Base-by-base conservation (phyloP, 2,113 vertebrate species). In the Hymenochirus boettgeri region DNA sequence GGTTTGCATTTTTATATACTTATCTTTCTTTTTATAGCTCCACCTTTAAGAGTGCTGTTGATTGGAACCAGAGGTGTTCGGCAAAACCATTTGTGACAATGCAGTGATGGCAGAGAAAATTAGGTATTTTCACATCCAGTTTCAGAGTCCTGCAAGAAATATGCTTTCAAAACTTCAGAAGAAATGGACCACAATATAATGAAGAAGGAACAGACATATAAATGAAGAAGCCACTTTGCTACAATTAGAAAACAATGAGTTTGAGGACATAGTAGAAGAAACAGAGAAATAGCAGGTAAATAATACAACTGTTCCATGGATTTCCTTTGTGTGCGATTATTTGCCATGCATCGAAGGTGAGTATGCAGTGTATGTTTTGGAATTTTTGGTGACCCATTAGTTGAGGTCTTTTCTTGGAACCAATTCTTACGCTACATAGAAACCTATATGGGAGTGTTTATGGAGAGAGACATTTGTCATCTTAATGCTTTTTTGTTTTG, bases 61-160 rank as follows among this genome's bases (percentile, higher is more conserved):
- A 70, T 98, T 18, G 96, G 96, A 2, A 47, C 82, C 31, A 86
- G 75, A 9, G 94, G 95, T 57, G 82, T 91, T 23, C n/a, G 96
- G 93, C 18, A 98, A 96, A 86, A 93, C 88, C 25, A 61, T 76
- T 27, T 81, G 88, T 66, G 91, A n/a, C 85, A 21, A 79, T 84
- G 61, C 83, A n/a, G n/a, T 84, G 80, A 55, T 95, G 50, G 91
- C 94, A 45, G 70, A 90, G n/a, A 29, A 86, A 90, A 57, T 83
- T 97, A 33, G 90, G 87, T 7, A 76, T 99, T 66, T 97, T 99
- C 88, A 97, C 61, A 89, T 98, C 76, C 93, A 97, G 8, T 96
- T 94, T 79, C 85, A 51, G 92, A 98, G 75, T 76, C 42, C 85
- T 99, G 13, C 95, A 97, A 74, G 91, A 89, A 83, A 69, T 90